Percentiles rank a stretch among this genome's conserved stretches.
Conservation (phyloP, 2,888 invertebrate genomes). For the Parochlus steinenii region DNA sequence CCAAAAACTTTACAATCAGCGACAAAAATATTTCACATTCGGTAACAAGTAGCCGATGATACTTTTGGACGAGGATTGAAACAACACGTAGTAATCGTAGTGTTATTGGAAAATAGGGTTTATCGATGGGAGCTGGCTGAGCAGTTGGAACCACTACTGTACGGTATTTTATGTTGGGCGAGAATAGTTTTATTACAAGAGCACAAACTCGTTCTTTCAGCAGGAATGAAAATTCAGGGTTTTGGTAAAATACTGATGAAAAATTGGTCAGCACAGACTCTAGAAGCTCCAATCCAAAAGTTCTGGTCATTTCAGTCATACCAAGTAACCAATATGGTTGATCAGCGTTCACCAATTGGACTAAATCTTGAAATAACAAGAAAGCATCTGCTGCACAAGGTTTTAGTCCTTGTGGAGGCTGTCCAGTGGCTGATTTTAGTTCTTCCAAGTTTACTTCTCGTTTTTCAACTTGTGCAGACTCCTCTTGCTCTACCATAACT, state of each 20-base stretch:
- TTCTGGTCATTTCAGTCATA: slow-evolving; percentile 92
- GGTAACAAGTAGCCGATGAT: slow-evolving; percentile 80
- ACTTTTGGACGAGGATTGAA: slow-evolving; percentile 82
- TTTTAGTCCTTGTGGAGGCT: slow-evolving; percentile 65
- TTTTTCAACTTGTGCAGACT: slow-evolving; percentile 18
- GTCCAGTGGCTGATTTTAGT: slow-evolving; percentile 54
- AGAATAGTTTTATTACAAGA: slow-evolving; percentile 93
- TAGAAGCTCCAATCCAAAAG: slow-evolving; percentile 87
- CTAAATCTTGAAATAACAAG: slow-evolving; percentile 89
- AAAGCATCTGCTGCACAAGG: slow-evolving; percentile 90
- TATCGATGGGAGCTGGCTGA: slow-evolving; percentile 54
- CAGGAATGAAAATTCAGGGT: slow-evolving; percentile 84
- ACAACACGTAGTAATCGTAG: slow-evolving; percentile 88
- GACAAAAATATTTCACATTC: slow-evolving; percentile 98
- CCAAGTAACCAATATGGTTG: slow-evolving; percentile 90
- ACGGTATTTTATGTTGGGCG: slow-evolving; percentile 94
- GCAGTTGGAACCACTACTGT: slow-evolving; percentile 36
- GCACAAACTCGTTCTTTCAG: slow-evolving; percentile 96
- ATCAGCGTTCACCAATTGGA: slow-evolving; percentile 91
- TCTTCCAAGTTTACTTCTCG: slow-evolving; percentile 56
- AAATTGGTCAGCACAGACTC: slow-evolving; percentile 85
- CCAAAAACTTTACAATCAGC: slow-evolving; percentile 89
- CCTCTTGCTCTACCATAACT: slow-evolving; percentile 50
- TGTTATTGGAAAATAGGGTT: slow-evolving; percentile 93
- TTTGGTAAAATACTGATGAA: slow-evolving; percentile 75